phyloP scores from a whole-genome alignment of 1,140 invertebrate genomes.

The Rhyzopertha dominica region DNA sequence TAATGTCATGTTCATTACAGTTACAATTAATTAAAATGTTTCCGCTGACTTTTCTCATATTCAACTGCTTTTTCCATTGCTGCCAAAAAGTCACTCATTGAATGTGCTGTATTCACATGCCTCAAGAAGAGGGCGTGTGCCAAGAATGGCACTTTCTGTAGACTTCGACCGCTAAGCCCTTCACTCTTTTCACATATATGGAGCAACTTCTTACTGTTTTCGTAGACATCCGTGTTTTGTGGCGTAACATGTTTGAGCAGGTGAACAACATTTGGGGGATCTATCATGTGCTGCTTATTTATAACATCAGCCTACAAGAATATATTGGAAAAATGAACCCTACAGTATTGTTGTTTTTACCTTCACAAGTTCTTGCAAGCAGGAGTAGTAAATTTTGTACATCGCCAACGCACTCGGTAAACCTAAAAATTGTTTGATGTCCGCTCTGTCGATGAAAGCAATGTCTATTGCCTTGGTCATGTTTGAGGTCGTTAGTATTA shows the following conservation, averaged over 20 bases:
- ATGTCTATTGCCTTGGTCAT: constrained; percentile 88
- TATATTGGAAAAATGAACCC: constrained; percentile 27
- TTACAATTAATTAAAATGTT: constrained; percentile 29
- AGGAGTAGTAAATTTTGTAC: constrained; percentile 74
- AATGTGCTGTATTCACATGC: constrained; percentile 5
- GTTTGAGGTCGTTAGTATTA: constrained; percentile 95
- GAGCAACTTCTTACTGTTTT: constrained; percentile 44
- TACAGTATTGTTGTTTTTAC: constrained; percentile 45
- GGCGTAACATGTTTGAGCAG: no score
- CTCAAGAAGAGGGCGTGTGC: constrained; percentile 58
- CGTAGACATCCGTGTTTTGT: no score
- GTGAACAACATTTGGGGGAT: neutral
- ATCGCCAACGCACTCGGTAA: constrained; percentile 73
- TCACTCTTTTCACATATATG: constrained; percentile 54
- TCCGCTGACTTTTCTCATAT: constrained; percentile 34
- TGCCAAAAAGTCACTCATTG: constrained; percentile 40
- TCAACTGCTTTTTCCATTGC: constrained; percentile 38
- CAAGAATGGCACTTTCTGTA: constrained; percentile 85
- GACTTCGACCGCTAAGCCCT: constrained; percentile 75
- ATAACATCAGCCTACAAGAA: constrained; percentile 33
- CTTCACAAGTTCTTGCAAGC: constrained; percentile 73
- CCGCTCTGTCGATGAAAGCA: constrained; percentile 94
- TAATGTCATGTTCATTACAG: no score
- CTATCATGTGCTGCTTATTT: constrained; percentile 10
- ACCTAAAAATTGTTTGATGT: constrained; percentile 88